Base-by-base conservation (phyloP, 1,140 invertebrate species). In the Drosophila ercepeae region DNA sequence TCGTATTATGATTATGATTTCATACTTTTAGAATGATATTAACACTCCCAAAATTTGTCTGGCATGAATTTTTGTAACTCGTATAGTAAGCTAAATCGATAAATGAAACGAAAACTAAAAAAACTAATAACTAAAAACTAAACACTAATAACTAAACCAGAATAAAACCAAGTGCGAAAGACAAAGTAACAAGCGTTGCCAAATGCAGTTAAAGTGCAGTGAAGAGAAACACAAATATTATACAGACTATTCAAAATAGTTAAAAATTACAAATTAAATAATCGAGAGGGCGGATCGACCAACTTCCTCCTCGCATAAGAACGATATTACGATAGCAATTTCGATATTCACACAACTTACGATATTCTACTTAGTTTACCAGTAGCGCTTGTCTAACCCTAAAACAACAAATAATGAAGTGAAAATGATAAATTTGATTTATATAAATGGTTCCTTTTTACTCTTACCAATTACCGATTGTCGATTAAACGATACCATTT, bases 111-210 rank as follows among this genome's bases (percentile, higher is more conserved):
- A 41, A 49, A 44, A 51, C 25, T 18, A n/a, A n/a, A n/a, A n/a
- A n/a, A n/a, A n/a, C n/a, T n/a, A n/a, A n/a, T n/a, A n/a, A n/a
- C n/a, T n/a, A n/a, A n/a, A n/a, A n/a, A n/a, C n/a, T n/a, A n/a
- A 59, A 8, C 50, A 46, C 61, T 25, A 34, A 36, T 44, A 45
- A 58, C 49, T 39, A 71, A 49, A 64, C 48, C 23, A 50, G 9
- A 32, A 32, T 32, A 45, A 45, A 78, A 82, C 57, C 36, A 83
- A 75, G 70, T 78, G 79, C 79, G 75, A 84, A 84, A 78, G 75
- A 63, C 55, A 77, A 58, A 53, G 75, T 78, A 84, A 84, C 81
- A 86, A 79, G 65, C 81, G 81, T 86, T 84, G 81, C 81, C 76
- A 84, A 84, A 86, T 76, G 69, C 71, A 51, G 11, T 14, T 34